These are phyloP conservation scores for Pachycephus smyrnensis DNA, from an alignment of 2,888 invertebrate genomes.

Conservation along the genomic window DNA sequence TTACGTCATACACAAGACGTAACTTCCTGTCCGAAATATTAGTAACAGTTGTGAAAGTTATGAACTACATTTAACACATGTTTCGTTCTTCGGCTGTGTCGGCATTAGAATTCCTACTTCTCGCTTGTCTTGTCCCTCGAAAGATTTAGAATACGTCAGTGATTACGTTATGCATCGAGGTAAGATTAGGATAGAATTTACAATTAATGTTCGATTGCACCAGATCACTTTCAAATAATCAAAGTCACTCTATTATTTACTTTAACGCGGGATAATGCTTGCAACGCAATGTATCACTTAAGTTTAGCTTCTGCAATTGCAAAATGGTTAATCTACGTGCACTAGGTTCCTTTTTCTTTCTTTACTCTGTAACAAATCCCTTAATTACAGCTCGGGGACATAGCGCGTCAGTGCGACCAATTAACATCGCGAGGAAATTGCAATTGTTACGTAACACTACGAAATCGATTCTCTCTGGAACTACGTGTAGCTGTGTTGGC, in stretches of 20 bases:
- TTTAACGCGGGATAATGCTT: not conserved
- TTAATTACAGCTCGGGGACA: not conserved
- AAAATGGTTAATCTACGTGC: not conserved
- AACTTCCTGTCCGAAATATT: not conserved
- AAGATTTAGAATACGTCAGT: not conserved
- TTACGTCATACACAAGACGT: not conserved
- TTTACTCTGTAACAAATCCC: not conserved
- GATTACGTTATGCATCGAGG: not conserved
- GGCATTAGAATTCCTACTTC: not conserved
- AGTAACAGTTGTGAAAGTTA: not conserved
- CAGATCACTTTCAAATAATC: not conserved
- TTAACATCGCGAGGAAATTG: not conserved
- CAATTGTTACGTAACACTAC: not conserved
- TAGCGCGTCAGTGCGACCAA: not conserved
- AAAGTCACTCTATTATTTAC: not conserved
- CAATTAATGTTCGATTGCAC: not conserved
- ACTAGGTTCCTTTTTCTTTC: not conserved
- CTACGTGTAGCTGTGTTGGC: not conserved
- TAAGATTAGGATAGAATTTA: not conserved
- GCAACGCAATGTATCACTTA: not conserved
- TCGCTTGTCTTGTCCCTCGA: not conserved
- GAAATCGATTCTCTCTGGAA: not conserved
- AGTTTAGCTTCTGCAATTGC: not conserved
- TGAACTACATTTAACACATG: not conserved
- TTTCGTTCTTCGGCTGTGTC: not conserved